Conservation (phyloP, 2,888 invertebrate species). For the Drosophila acutilabella region DNA sequence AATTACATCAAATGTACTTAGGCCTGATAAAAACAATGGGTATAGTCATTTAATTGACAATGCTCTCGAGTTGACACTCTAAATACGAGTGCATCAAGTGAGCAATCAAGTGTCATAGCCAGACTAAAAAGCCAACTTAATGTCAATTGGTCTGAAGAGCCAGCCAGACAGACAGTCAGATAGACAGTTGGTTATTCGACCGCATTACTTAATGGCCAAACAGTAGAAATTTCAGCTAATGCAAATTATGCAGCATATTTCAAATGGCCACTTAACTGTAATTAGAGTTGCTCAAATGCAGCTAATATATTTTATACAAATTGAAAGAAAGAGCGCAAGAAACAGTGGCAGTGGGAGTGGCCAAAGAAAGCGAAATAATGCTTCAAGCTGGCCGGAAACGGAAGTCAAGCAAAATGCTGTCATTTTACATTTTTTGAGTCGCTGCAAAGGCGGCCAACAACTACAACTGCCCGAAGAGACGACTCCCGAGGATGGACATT, state of each 20-base stretch:
- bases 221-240: slow-evolving; percentile 52
- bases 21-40: not conserved
- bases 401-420: slow-evolving; percentile 75
- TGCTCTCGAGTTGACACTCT: not conserved
- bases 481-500: slow-evolving; percentile 55
- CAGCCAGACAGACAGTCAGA: not conserved
- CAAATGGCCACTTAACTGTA: slow-evolving; percentile 59
- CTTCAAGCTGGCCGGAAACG: slow-evolving; percentile 65
- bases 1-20: not conserved
- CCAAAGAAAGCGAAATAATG: slow-evolving; percentile 52
- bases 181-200: not conserved
- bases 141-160: not conserved
- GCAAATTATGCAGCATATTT: slow-evolving; percentile 60
- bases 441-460: slow-evolving; percentile 21
- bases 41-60: not conserved
- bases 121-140: not conserved
- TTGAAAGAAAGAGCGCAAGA: slow-evolving; percentile 25
- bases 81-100: not conserved
- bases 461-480: slow-evolving; percentile 4
- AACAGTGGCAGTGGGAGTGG: not conserved
- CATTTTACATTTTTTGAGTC: slow-evolving; percentile 68
- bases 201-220: slow-evolving; percentile 35
- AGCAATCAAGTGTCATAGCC: not conserved
- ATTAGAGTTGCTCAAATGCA: slow-evolving; percentile 64
- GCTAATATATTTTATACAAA: slow-evolving; percentile 50